Evolutionary conservation across 2,113 vertebrate genomes (phyloP).

Genomic region (Lamprologus callipterus): DNA sequence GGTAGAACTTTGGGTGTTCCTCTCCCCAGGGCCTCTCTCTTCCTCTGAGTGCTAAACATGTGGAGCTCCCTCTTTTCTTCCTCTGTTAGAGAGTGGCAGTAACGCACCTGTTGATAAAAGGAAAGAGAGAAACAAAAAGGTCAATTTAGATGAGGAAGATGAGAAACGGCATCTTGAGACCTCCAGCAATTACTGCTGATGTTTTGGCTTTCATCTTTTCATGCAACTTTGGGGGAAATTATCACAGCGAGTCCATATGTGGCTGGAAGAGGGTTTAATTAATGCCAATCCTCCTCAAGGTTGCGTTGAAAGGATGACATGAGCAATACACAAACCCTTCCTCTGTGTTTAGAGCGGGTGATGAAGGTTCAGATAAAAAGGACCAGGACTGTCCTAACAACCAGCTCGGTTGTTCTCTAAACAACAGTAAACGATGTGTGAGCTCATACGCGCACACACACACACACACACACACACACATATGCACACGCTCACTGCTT

Average conservation of each 20-base stretch:
- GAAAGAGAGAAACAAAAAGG: background rate
- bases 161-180: background rate
- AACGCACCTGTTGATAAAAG: constrained; percentile 81
- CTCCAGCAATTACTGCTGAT: background rate
- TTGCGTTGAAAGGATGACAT: constrained; percentile 29
- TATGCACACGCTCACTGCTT: background rate
- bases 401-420: constrained; percentile 33
- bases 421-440: constrained; percentile 40
- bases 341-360: constrained; percentile 42
- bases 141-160: background rate
- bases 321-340: constrained; percentile 29
- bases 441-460: background rate
- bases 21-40: constrained; percentile 89
- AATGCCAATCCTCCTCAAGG: constrained; percentile 1
- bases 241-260: background rate
- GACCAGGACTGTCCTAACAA: constrained; percentile 26
- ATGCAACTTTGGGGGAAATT: background rate
- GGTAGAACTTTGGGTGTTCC: constrained; percentile 88
- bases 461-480: background rate
- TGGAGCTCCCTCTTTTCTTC: constrained; percentile 91
- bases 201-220: background rate
- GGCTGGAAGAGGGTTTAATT: constrained; percentile 24
- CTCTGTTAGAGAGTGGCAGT: constrained; percentile 90
- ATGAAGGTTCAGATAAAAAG: constrained; percentile 45
- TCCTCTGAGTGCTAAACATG: constrained; percentile 91